A percentile compares a stretch with the other conserved stretches of the same genome.
phyloP scores from a whole-genome alignment of 2,888 invertebrate species.

The Acanthosepion esculentum region DNA sequence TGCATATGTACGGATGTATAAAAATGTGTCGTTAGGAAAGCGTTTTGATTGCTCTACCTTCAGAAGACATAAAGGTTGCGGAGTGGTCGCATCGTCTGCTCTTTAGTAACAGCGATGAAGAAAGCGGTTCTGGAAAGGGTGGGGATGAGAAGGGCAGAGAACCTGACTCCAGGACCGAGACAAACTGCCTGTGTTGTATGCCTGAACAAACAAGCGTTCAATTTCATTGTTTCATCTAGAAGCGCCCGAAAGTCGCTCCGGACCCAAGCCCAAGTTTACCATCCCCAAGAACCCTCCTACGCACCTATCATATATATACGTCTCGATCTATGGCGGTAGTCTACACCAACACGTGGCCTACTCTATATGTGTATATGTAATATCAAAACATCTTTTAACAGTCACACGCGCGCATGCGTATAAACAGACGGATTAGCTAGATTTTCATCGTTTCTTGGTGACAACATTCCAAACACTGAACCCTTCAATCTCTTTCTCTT shows the following conservation, averaged over 20 bases:
- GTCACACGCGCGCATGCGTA: too few species aligned
- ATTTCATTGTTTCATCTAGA: constrained; percentile 33
- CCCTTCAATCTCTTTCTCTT: too few species aligned
- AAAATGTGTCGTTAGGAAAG: not conserved
- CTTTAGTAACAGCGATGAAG: not conserved
- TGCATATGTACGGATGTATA: not conserved
- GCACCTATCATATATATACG: constrained; percentile 33
- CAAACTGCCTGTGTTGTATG: constrained; percentile 13
- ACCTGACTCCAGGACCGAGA: not conserved
- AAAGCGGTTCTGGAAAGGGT: not conserved
- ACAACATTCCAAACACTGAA: too few species aligned
- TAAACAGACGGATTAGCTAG: too few species aligned
- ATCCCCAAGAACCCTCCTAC: not conserved
- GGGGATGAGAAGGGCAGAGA: not conserved
- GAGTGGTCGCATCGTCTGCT: constrained; percentile 15
- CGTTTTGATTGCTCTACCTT: constrained; percentile 33
- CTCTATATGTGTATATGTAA: too few species aligned
- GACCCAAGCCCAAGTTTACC: constrained; percentile 33
- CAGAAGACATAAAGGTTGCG: not conserved
- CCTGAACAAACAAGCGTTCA: constrained; percentile 33
- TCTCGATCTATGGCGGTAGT: not conserved
- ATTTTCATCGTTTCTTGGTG: too few species aligned
- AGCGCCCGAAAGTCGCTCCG: constrained; percentile 33
- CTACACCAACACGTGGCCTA: too few species aligned
- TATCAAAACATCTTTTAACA: too few species aligned